phyloP scores from a whole-genome alignment of 2,797 vertebrate genomes.

The Falco rusticolus region DNA sequence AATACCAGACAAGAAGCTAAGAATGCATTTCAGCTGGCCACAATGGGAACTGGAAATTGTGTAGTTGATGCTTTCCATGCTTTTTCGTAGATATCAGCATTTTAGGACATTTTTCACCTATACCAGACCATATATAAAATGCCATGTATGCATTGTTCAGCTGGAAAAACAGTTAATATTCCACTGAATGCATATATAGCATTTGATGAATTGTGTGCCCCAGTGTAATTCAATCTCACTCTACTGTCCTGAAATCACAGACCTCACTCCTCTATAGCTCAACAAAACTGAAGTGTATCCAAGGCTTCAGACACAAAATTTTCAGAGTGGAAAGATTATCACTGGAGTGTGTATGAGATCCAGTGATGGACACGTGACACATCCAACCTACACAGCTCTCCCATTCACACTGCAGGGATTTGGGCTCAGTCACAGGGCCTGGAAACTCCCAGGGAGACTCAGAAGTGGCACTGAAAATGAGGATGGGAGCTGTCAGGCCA shows the following conservation, averaged over 20 bases:
- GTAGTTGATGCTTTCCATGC: background rate
- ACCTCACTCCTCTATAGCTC: background rate
- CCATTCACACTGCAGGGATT: background rate
- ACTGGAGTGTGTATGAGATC: background rate
- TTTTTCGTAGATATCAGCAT: background rate
- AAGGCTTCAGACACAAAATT: background rate
- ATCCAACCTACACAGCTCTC: background rate
- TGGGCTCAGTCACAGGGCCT: background rate
- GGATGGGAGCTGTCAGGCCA: background rate
- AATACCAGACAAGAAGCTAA: background rate
- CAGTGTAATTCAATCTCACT: background rate
- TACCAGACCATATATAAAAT: background rate
- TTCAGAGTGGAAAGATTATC: background rate
- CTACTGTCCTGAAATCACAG: background rate
- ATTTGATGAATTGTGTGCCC: background rate
- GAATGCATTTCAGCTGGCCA: conserved; percentile 26
- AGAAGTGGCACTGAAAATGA: background rate
- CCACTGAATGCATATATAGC: background rate
- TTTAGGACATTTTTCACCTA: background rate
- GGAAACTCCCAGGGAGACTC: background rate
- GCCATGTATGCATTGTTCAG: background rate
- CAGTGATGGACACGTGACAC: background rate
- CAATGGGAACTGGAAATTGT: background rate
- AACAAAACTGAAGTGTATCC: background rate
- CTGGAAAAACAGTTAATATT: background rate